Evolutionary conservation across 2,888 invertebrate genomes (phyloP), one percentile per base, ranked within the genome.

Genomic region (Fragum fragum): DNA sequence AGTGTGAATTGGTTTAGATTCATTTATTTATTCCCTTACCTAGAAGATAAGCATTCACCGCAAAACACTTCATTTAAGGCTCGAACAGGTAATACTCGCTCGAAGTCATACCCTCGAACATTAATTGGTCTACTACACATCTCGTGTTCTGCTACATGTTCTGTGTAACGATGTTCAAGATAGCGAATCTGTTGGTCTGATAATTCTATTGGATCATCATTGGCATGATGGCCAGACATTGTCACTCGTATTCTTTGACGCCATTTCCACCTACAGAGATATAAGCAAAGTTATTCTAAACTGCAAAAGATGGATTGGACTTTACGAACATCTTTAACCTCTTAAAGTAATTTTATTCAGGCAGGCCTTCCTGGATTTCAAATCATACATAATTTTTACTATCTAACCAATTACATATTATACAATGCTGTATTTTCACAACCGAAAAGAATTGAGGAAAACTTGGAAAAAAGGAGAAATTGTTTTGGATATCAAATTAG

Each of bases 51-150:
- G 74, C 97, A 97, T 95, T 99, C 99, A 0, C 99, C 99, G 92
- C 99, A 97, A 93, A 99, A 99, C 29, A 99, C 98, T 96, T 99
- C 99, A 94, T 99, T 99, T n/a, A 99, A 95, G 0, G 99, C 99
- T 89, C 99, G 95, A 92, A 97, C 97, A 0, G 99, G 99, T 68
- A 99, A 95, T 61, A 97, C 96, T 86, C 90, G 75, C 1, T 74
- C 63, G 69, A 83, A 70, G 5, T 75, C 73, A 32, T 76, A 69
- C 55, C 85, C 72, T 76, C 84, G 87, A 0, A 79, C 73, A 52
- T 68, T 47, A 1, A 75, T 21, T 36, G 86, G 86, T 53, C 83
- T 79, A 9, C 80, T 72, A 73, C 77, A 83, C 28, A 83, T 88
- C 79, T 90, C 90, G 55, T 86, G 76, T 66, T 92, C 92, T 11